Evolutionary conservation across 2,888 invertebrate genomes (phyloP), one percentile per base, ranked within the genome.

Genomic region (Patella caerulea): DNA sequence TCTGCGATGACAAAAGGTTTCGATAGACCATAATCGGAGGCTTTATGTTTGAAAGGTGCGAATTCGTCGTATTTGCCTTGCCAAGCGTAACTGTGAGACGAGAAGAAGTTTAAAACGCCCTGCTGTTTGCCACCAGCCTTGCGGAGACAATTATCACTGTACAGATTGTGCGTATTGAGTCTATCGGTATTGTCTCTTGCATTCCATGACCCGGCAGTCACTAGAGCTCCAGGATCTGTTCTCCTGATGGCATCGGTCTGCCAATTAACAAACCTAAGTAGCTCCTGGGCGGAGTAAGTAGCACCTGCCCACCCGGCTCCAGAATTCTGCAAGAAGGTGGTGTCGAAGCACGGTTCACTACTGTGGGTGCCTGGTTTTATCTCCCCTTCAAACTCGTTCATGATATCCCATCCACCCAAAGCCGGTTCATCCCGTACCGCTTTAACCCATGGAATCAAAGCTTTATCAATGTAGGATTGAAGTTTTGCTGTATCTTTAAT

Each of bases 391-490:
- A 86, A 85, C 77, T 89, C 89, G 74, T 89, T 89, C 71, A 88
- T 85, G 71, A 89, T 84, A 70, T 89, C 89, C 88, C 88, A 89
- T 7, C 86, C 88, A 3, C 88, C 89, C 1, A 89, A 84, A 17
- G 87, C 87, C 1, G 85, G 87, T 53, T 86, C 81, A 73, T 81
- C 81, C 77, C 86, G 87, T 72, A 88, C 81, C 0, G 83, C 85
- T 7, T 73, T 81, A 5, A 88, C 88, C 85, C 86, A 84, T 9
- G 88, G 88, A 24, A 83, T 82, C 53, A 89, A 80, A 29, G 86
- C 88, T 12, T 87, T 79, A 79, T 86, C 82, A 17, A 89, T 83
- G 78, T 89, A 89, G 29, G 85, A 83, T 79, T 87, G 84, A 54
- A 89, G 83, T 73, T 89, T 89, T 56, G 73, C 72, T 0, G 86